These are phyloP conservation scores for Dendrolimus pini DNA, from an alignment of 2,888 invertebrate species.

Conservation along the genomic window DNA sequence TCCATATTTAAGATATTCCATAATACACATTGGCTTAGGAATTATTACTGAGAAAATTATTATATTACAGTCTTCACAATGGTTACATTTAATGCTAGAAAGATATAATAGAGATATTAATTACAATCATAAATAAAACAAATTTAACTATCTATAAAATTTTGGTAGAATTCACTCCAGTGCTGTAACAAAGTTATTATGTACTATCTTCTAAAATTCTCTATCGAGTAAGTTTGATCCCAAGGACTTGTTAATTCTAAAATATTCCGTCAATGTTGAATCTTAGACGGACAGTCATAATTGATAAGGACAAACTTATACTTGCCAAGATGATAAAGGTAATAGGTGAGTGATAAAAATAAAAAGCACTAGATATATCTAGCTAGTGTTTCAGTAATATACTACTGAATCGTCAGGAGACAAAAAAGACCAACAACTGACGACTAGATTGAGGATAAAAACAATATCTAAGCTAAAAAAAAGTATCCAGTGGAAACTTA, in stretches of 20 bases:
- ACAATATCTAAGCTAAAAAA: no score
- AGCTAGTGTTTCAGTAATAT: no score
- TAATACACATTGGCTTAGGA: neutral
- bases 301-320: conserved; percentile 33
- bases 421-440: no score
- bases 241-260: conserved; percentile 51
- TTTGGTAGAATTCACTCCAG: conserved; percentile 23
- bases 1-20: conserved; percentile 12
- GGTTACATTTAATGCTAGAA: conserved; percentile 41
- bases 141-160: conserved; percentile 13
- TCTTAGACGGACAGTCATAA: conserved; percentile 18
- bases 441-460: no score
- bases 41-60: conserved; percentile 28
- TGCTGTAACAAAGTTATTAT: conserved; percentile 18
- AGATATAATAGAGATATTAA: conserved; percentile 1
- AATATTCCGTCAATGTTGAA: conserved; percentile 24
- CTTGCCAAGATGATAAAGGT: conserved; percentile 11
- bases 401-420: no score
- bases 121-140: conserved; percentile 10
- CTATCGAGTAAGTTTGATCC: conserved; percentile 58
- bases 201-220: conserved; percentile 25
- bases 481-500: no score
- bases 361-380: no score
- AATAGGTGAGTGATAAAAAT: no score
- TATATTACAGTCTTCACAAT: conserved; percentile 46